Conservation (phyloP, 1,140 invertebrate species). For the Cydia pomonella region DNA sequence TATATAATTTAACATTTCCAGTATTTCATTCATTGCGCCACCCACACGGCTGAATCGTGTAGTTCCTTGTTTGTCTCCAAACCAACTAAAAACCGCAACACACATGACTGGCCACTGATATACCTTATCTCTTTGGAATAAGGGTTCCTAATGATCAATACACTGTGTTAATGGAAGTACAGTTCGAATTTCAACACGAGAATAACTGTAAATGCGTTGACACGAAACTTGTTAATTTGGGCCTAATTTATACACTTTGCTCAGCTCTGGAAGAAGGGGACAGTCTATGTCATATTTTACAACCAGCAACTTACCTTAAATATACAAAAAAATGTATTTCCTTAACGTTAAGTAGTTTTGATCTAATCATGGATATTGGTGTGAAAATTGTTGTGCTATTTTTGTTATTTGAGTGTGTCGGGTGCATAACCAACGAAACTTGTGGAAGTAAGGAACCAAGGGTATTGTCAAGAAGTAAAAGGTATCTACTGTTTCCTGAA, state of each 20-base stretch:
- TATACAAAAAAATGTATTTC: constrained; percentile 26
- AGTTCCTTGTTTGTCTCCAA: constrained; percentile 62
- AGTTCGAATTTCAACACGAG: constrained; percentile 46
- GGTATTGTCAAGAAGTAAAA: constrained; percentile 83
- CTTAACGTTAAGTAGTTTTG: constrained; percentile 36
- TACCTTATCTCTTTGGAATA: background rate
- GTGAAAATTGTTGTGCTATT: constrained; percentile 38
- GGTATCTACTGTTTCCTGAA: constrained; percentile 89
- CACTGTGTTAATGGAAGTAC: constrained; percentile 24
- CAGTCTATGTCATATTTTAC: constrained; percentile 59
- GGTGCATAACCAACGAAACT: constrained; percentile 44
- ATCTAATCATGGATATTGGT: constrained; percentile 28
- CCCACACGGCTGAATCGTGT: constrained; percentile 39
- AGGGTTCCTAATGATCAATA: background rate
- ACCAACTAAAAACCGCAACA: background rate
- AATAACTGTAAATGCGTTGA: constrained; percentile 68
- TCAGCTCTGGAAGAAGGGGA: constrained; percentile 45
- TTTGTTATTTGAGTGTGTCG: constrained; percentile 43
- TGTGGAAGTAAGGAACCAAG: constrained; percentile 47
- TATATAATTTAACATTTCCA: constrained; percentile 29
- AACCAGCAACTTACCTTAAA: constrained; percentile 48
- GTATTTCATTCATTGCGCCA: constrained; percentile 14
- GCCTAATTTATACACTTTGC: constrained; percentile 59
- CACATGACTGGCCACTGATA: background rate
- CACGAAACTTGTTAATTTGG: constrained; percentile 70